A percentile compares a stretch with the other conserved stretches of the same genome.
Evolutionary conservation across 2,797 vertebrate genomes (phyloP).

Genomic region (Triplophysa yarkandensis): DNA sequence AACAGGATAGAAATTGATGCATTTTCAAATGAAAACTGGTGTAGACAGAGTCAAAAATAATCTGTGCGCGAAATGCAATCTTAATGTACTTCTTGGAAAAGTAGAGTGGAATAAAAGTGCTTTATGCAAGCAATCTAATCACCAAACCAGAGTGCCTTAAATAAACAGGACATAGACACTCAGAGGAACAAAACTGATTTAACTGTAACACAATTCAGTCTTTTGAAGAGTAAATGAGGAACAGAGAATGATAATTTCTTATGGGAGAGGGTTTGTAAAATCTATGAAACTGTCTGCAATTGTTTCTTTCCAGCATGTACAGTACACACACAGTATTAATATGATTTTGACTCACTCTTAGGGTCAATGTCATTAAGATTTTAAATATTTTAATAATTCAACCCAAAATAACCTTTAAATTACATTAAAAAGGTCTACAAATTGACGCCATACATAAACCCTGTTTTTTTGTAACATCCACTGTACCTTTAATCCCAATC

Average conservation of each 20-base stretch:
- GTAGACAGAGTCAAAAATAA: too few species aligned
- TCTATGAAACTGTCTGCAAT: slow-evolving; percentile 32
- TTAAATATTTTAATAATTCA: not conserved
- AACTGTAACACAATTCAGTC: slow-evolving; percentile 17
- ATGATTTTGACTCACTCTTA: not conserved
- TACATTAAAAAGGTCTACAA: not conserved
- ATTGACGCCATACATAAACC: not conserved
- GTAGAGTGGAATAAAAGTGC: not conserved
- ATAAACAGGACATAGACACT: slow-evolving; percentile 10
- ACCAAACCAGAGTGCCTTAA: slow-evolving; percentile 6
- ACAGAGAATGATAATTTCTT: slow-evolving; percentile 22
- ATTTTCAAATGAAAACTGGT: too few species aligned
- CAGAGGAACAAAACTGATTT: slow-evolving; percentile 30
- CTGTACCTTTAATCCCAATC: not conserved
- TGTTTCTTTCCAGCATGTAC: slow-evolving; percentile 13
- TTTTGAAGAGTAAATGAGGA: slow-evolving; percentile 27
- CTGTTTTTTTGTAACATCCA: not conserved
- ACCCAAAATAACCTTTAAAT: not conserved
- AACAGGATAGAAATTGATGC: too few species aligned
- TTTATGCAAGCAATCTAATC: not conserved
- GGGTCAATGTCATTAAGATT: not conserved
- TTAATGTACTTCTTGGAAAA: slow-evolving; percentile 1
- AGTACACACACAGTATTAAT: slow-evolving; percentile 1
- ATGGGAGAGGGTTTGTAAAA: slow-evolving; percentile 39
- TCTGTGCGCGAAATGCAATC: not conserved